Conservation (phyloP, 2,888 invertebrate genomes). For the Suillia variegata region DNA sequence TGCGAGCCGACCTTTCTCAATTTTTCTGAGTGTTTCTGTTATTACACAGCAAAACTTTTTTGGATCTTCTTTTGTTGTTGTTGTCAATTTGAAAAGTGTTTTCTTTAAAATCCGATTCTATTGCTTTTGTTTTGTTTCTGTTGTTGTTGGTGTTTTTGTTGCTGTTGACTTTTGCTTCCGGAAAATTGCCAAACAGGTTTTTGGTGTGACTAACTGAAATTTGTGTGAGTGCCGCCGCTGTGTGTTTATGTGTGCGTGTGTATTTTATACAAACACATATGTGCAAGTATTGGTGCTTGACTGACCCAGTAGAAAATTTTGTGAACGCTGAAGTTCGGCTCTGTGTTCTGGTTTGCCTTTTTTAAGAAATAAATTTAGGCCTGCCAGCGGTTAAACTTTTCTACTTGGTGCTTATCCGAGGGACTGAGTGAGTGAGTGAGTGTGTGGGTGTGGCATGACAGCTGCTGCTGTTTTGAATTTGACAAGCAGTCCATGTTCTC, state of each 20-base stretch:
- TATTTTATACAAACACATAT: neutral
- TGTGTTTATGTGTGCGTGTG: neutral
- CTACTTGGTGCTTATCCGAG: no score
- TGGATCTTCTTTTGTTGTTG: no score
- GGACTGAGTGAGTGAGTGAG: no score
- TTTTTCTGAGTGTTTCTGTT: conserved; percentile 7
- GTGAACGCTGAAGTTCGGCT: no score
- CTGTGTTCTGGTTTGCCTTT: no score
- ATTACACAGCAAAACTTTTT: neutral
- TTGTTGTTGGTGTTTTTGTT: neutral
- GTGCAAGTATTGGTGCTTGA: neutral
- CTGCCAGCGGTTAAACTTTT: no score
- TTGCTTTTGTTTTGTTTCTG: neutral
- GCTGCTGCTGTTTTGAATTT: conserved; percentile 7
- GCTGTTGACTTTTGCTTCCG: neutral
- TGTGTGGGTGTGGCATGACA: neutral
- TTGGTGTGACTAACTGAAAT: conserved; percentile 8
- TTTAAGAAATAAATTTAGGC: no score
- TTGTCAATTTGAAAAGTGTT: neutral
- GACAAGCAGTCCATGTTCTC: conserved; percentile 3
- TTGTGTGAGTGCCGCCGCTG: neutral
- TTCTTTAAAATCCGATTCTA: no score
- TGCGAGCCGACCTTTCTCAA: neutral
- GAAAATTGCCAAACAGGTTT: conserved; percentile 1
- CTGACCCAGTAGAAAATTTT: no score